Base-by-base conservation (phyloP, 64 coral and sea anemone genomes). In the Trachythela sp. region DNA sequence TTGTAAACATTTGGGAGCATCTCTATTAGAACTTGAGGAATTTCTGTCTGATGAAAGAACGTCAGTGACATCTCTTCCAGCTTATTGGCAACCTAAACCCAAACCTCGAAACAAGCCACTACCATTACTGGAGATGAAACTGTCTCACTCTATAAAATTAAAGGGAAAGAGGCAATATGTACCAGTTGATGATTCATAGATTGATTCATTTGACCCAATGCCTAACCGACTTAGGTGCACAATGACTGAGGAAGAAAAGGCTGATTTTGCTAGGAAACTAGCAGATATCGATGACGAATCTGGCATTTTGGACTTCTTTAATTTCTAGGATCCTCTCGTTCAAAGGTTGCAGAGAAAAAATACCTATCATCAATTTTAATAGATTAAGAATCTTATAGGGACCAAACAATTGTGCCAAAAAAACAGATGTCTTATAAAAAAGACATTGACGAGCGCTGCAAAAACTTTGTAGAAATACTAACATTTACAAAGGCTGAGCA, bases 81-180 rank as follows among this genome's bases (percentile, higher is more conserved):
- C 89, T n/a, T 91, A 94, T 48, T 94, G 86, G 86, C 88, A 88
- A 48, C 89, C 89, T 2, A 94, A 94, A 88, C 89, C 89, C 26
- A 72, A 56, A 59, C 86, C 89, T 20, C 22, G 5, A n/a, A 39
- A 91, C 64, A 91, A 91, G 85, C 89, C 93, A 35, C 48, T 94
- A 1, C 93, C 89, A 52, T 45, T 90, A 77, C 22, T 71, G 85
- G 75, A 89, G 51, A 85, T 91, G 83, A 94, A 85, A 91, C 54
- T 84, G 71, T 85, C 67, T 22, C 67, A 89, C 11, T 36, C 85
- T 20, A 70, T 22, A 85, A 35, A 22, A 4, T 91, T 60, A 54
- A 68, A 35, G 31, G 84, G 83, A 34, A 89, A 84, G 89, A 33
- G 89, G 24, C 91, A 91, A 77, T 17, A 88, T 8, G 86, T 89